Conservation (phyloP, 2,888 invertebrate species). For the Oxystoma pomonae region DNA sequence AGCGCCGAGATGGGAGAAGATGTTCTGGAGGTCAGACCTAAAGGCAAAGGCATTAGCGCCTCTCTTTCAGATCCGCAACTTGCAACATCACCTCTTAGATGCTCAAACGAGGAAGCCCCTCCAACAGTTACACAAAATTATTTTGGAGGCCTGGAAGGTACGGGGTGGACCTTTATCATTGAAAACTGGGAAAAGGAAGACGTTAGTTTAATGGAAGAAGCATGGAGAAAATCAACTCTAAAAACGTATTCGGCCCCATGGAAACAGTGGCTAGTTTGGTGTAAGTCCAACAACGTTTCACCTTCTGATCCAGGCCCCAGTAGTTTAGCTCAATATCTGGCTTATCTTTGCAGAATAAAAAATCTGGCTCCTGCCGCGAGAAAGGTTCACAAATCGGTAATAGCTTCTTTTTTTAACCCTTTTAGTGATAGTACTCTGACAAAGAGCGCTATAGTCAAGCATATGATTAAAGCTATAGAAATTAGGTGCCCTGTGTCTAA, state of each 20-base stretch:
- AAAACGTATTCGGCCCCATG: conserved; percentile 13
- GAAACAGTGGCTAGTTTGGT: conserved; percentile 15
- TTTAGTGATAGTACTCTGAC: too few species aligned
- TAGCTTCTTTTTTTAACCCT: neutral
- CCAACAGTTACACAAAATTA: neutral
- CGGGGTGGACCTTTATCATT: neutral
- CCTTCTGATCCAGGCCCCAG: neutral
- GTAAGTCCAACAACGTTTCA: neutral
- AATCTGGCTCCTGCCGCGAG: neutral
- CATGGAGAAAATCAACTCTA: too few species aligned
- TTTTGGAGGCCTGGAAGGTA: neutral
- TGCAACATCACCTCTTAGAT: neutral
- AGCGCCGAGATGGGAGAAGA: neutral
- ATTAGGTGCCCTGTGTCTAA: neutral
- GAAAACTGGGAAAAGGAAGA: too few species aligned
- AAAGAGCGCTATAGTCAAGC: neutral
- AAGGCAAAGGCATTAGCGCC: neutral
- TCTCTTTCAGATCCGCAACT: neutral
- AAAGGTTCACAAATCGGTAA: neutral
- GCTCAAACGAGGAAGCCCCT: neutral
- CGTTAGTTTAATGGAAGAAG: too few species aligned
- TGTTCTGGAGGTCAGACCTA: neutral
- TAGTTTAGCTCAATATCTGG: neutral
- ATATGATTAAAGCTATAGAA: conserved; percentile 14
- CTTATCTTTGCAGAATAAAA: too few species aligned